Evolutionary conservation across 53 echinoderm and acorn worm species (phyloP), one percentile per base, ranked within the genome.

Genomic region (Mesocentrotus franciscanus): DNA sequence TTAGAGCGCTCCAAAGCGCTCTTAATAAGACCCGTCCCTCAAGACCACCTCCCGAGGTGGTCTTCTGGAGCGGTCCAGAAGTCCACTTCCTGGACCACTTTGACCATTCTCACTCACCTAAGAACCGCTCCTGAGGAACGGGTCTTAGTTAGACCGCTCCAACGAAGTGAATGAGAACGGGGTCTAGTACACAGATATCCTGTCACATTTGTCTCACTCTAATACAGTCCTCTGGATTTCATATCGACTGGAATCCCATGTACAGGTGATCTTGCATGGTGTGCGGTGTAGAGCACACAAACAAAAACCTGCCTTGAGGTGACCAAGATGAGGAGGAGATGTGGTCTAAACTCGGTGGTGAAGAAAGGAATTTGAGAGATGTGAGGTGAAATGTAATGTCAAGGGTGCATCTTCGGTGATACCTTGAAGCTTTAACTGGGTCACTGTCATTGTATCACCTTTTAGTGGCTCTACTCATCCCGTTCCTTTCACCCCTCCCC

Each of bases 371-470:
- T 87, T 56, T 18, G 10, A 87, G 17, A 87, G 87, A 87, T 87
- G 58, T 26, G 87, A 87, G 57, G 58, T 56, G 58, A 57, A 24
- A 87, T 56, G 27, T 10, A 58, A 87, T 87, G 87, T 87, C 87
- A 87, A 87, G 87, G 87, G 58, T 87, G 57, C 59, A 57, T 57
- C 87, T 57, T 87, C n/a, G 13, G n/a, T 87, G 87, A 58, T 87
- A 58, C 58, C 27, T 58, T 87, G 87, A 87, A 87, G 58, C 87
- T 8, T 59, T 10, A 57, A 57, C 57, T 93, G 8, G 94, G 81
- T 93, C 94, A 93, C 66, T 93, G 94, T 58, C 78, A 81, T 81
- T 74, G 93, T 75, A 93, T 93, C 93, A 30, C 78, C 55, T 78
- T 78, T 76, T 78, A 78, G 9, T 33, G 78, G 56, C 92, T 70